Percentiles rank a stretch among this genome's conserved stretches.
These are phyloP conservation scores for Mantis religiosa DNA, from an alignment of 2,888 invertebrate species.

Conservation along the genomic window DNA sequence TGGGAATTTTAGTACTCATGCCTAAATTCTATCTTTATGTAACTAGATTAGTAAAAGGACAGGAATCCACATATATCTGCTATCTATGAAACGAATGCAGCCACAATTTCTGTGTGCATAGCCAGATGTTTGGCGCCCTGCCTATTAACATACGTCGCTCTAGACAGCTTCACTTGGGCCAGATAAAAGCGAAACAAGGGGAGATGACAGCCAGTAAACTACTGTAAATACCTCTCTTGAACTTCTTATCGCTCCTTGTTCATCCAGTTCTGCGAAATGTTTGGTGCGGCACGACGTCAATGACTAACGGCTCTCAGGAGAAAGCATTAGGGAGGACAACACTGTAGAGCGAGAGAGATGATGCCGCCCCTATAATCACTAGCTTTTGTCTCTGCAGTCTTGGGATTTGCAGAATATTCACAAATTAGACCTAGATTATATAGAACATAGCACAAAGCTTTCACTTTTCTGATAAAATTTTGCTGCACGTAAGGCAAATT, in stretches of 20 bases:
- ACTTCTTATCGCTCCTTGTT: not conserved
- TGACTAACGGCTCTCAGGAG: not conserved
- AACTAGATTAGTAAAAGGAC: no score
- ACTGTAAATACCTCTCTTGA: not conserved
- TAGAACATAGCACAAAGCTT: no score
- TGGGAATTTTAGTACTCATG: no score
- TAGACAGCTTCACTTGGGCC: not conserved
- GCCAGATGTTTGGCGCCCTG: not conserved
- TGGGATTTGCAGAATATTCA: no score
- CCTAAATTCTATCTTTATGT: no score
- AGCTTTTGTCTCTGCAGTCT: not conserved
- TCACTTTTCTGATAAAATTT: no score
- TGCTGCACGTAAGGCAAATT: no score
- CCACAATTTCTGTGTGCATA: not conserved
- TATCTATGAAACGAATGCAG: not conserved
- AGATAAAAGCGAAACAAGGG: not conserved
- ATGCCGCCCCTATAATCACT: not conserved
- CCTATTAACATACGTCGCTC: no score
- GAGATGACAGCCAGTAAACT: not conserved
- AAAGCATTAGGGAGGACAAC: not conserved
- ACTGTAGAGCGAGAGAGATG: not conserved
- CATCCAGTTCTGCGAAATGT: not conserved
- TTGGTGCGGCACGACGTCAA: not conserved
- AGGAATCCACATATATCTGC: no score
- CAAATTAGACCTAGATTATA: no score